Conservation (phyloP, 1,140 invertebrate genomes). For the Cherax destructor region DNA sequence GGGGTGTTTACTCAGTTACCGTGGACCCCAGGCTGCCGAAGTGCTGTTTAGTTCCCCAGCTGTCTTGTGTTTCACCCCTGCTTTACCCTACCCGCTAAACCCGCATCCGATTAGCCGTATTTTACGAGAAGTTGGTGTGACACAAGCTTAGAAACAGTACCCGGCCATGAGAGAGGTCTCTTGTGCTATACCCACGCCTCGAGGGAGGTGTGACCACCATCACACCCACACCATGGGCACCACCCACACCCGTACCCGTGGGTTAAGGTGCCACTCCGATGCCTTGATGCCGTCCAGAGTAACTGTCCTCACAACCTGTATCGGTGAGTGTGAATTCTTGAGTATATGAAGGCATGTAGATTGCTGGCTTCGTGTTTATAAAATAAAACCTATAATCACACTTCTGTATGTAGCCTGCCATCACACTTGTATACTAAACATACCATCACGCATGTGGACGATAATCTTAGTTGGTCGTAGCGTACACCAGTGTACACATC, state of each 20-base stretch:
- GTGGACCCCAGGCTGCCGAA: not conserved
- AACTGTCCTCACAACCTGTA: not conserved
- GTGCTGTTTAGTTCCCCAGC: not conserved
- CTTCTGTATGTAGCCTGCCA: no score
- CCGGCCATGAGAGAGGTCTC: not conserved
- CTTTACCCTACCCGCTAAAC: no score
- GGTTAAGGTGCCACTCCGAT: not conserved
- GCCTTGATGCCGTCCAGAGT: not conserved
- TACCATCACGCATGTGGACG: no score
- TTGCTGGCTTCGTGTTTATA: no score
- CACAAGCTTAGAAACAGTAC: no score
- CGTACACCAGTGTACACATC: no score
- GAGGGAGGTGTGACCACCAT: not conserved
- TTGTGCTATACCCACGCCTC: not conserved
- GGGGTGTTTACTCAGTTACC: not conserved
- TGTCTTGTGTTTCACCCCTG: not conserved
- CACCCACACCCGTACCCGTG: not conserved
- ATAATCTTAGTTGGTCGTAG: no score
- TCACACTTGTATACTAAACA: no score
- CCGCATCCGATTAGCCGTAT: no score
- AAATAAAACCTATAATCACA: no score
- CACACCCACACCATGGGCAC: not conserved
- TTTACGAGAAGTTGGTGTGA: no score
- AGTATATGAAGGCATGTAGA: no score
- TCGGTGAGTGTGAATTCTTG: not conserved